Conservation (phyloP, 2,797 vertebrate species). For the Chelidonichthys spinosus region DNA sequence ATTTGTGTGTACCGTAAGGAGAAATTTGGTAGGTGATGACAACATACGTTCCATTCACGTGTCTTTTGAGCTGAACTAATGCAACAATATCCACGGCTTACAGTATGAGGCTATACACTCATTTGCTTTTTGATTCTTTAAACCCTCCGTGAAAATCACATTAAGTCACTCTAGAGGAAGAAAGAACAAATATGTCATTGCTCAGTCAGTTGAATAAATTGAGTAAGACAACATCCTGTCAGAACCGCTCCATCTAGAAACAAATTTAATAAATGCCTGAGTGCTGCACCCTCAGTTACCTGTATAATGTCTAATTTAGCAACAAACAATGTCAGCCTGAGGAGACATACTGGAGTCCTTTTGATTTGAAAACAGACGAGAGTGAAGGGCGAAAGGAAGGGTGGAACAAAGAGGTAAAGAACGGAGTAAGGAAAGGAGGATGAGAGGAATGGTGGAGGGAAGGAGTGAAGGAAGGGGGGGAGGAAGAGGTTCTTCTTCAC, state of each 20-base stretch:
- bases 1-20: neutral
- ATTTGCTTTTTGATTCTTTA: conserved; percentile 32
- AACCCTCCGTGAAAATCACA: conserved; percentile 18
- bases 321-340: conserved; percentile 41
- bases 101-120: neutral
- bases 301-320: conserved; percentile 63
- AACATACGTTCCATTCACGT: neutral
- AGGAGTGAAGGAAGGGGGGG: neutral
- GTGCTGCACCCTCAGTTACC: conserved; percentile 34
- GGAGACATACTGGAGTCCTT: conserved; percentile 29
- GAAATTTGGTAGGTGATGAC: neutral
- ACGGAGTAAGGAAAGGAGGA: neutral
- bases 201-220: conserved; percentile 52
- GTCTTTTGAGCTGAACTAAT: conserved; percentile 9
- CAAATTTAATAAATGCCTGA: conserved; percentile 49
- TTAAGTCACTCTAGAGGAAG: neutral
- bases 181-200: conserved; percentile 12
- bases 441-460: neutral
- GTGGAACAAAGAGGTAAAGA: conserved; percentile 11
- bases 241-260: conserved; percentile 37
- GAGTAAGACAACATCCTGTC: conserved; percentile 48
- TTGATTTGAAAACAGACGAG: conserved; percentile 31
- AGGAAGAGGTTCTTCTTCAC: conserved; percentile 27
- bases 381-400: neutral
- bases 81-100: neutral